Evolutionary conservation across 2,113 vertebrate species (phyloP).

Genomic region (Maccullochella peelii): DNA sequence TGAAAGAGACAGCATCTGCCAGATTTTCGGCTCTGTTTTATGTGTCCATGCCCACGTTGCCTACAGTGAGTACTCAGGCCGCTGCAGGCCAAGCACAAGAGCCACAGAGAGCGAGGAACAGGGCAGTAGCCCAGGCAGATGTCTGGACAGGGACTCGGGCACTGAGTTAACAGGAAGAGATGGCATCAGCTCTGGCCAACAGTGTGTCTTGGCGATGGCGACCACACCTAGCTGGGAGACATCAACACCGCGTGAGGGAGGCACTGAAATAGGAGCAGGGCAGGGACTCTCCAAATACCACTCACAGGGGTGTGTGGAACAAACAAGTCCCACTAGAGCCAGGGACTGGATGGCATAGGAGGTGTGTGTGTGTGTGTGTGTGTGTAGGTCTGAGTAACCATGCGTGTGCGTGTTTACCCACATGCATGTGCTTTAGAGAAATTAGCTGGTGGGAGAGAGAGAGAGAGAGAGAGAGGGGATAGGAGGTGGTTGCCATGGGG

Average conservation of each 20-base stretch:
- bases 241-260: slow-evolving; percentile 70
- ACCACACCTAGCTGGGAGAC: slow-evolving; percentile 77
- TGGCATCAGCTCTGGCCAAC: slow-evolving; percentile 57
- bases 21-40: slow-evolving; percentile 13
- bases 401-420: slow-evolving; percentile 48
- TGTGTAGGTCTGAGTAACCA: not conserved
- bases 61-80: slow-evolving; percentile 29
- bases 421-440: slow-evolving; percentile 70
- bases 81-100: slow-evolving; percentile 39
- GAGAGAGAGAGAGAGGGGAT: slow-evolving; percentile 35
- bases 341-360: slow-evolving; percentile 65
- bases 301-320: slow-evolving; percentile 78
- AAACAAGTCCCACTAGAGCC: slow-evolving; percentile 76
- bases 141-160: slow-evolving; percentile 50
- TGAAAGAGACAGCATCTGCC: slow-evolving; percentile 26
- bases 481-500: slow-evolving; percentile 86
- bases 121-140: slow-evolving; percentile 44
- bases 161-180: slow-evolving; percentile 68
- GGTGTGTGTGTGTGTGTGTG: slow-evolving; percentile 9
- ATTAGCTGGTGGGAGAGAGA: slow-evolving; percentile 62
- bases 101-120: slow-evolving; percentile 17
- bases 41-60: slow-evolving; percentile 3
- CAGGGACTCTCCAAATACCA: slow-evolving; percentile 77
- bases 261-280: slow-evolving; percentile 83
- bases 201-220: slow-evolving; percentile 39